Percentiles rank a stretch among this genome's conserved stretches.
These are phyloP conservation scores for Myathropa florea DNA, from an alignment of 2,888 invertebrate species.

Conservation along the genomic window DNA sequence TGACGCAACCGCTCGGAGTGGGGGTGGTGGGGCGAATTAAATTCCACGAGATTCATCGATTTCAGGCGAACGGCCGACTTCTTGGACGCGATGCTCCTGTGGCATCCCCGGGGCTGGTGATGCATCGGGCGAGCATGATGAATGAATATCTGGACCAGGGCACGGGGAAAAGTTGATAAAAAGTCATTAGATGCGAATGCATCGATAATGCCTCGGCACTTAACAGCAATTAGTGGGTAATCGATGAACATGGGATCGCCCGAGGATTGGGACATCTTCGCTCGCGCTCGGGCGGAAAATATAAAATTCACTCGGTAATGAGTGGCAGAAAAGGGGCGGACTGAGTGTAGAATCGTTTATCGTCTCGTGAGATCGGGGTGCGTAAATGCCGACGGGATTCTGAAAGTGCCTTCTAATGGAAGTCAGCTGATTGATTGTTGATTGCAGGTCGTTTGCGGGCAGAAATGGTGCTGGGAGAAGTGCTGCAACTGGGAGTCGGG, in stretches of 20 bases:
- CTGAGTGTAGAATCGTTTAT: background rate
- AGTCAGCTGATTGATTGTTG: background rate
- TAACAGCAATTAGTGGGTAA: constrained; percentile 39
- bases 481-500: background rate
- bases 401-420: background rate
- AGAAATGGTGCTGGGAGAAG: background rate
- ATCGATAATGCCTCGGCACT: constrained; percentile 22
- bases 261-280: constrained; percentile 18
- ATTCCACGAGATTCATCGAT: constrained; percentile 17
- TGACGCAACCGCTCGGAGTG: background rate
- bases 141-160: constrained; percentile 1
- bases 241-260: constrained; percentile 29
- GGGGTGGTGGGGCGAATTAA: background rate
- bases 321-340: background rate
- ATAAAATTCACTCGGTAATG: background rate
- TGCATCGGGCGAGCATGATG: background rate
- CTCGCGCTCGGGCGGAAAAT: background rate
- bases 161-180: background rate
- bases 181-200: constrained; percentile 29
- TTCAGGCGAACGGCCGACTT: background rate
- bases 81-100: background rate
- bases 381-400: background rate
- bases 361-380: background rate
- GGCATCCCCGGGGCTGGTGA: background rate
- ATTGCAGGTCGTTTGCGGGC: background rate